These are phyloP conservation scores for Tachycineta bicolor DNA, from an alignment of 2,113 vertebrate species.

Conservation along the genomic window DNA sequence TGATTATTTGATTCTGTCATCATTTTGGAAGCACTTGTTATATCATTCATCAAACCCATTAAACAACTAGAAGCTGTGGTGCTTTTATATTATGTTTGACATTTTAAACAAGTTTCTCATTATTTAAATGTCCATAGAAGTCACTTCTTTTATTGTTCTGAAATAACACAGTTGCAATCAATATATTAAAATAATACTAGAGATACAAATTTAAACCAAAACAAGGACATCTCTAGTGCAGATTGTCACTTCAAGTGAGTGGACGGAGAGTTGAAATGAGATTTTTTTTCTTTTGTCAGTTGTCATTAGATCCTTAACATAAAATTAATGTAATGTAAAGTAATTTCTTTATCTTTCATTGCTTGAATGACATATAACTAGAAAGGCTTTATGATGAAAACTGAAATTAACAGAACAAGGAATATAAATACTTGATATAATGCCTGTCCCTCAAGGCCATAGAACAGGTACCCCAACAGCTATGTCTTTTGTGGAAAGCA, in stretches of 20 bases:
- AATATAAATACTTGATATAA: neutral
- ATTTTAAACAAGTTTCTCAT: constrained; percentile 6
- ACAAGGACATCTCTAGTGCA: constrained; percentile 9
- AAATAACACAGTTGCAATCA: neutral
- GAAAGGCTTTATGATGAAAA: constrained; percentile 13
- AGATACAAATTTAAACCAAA: constrained; percentile 2
- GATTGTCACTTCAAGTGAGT: constrained; percentile 5
- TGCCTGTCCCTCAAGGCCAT: neutral
- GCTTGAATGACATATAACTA: neutral
- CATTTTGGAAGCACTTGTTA: neutral
- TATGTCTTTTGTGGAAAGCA: neutral
- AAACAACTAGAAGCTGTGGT: neutral
- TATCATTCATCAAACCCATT: neutral
- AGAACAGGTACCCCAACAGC: neutral
- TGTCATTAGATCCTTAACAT: constrained; percentile 3
- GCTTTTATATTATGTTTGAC: neutral
- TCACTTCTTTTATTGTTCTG: neutral
- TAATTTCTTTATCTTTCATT: constrained; percentile 15
- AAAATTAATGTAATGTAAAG: constrained; percentile 32
- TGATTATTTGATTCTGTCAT: neutral
- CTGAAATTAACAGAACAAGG: neutral
- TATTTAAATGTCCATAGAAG: constrained; percentile 3
- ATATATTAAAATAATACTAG: constrained; percentile 4
- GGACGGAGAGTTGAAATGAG: neutral
- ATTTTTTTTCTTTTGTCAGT: constrained; percentile 24